Conservation (phyloP, 2,888 invertebrate genomes). For the Dexiosoma caninum region DNA sequence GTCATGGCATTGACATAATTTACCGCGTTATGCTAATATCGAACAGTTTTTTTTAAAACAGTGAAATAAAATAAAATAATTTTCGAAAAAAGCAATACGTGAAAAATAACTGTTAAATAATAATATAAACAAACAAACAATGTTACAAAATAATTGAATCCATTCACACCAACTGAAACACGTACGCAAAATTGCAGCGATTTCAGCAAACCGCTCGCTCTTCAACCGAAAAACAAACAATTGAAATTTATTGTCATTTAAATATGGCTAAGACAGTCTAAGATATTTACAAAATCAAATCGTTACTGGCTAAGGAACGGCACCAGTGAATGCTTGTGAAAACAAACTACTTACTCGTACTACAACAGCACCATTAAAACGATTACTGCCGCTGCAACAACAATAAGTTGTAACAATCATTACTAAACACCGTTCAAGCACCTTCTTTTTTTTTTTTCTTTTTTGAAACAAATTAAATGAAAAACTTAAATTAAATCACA, state of each 20-base stretch:
- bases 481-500: conserved; percentile 30
- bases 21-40: conserved; percentile 55
- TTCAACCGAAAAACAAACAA: conserved; percentile 7
- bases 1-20: conserved; percentile 75
- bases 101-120: conserved; percentile 55
- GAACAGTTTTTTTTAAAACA: neutral
- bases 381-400: neutral
- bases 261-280: conserved; percentile 23
- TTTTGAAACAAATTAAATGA: neutral
- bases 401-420: neutral
- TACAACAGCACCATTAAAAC: neutral
- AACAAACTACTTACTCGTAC: conserved; percentile 38
- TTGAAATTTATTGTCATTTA: conserved; percentile 28
- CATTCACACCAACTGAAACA: conserved; percentile 7
- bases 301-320: conserved; percentile 54
- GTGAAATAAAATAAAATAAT: neutral
- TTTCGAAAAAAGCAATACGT: neutral
- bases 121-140: conserved; percentile 47
- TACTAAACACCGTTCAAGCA: conserved; percentile 52
- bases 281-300: neutral
- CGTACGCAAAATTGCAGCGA: conserved; percentile 16
- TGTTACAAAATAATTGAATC: neutral
- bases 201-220: neutral
- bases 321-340: conserved; percentile 52
- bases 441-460: conserved; percentile 12